Conservation (phyloP, 2,797 vertebrate species). For the Hypotaenidia okinawae region DNA sequence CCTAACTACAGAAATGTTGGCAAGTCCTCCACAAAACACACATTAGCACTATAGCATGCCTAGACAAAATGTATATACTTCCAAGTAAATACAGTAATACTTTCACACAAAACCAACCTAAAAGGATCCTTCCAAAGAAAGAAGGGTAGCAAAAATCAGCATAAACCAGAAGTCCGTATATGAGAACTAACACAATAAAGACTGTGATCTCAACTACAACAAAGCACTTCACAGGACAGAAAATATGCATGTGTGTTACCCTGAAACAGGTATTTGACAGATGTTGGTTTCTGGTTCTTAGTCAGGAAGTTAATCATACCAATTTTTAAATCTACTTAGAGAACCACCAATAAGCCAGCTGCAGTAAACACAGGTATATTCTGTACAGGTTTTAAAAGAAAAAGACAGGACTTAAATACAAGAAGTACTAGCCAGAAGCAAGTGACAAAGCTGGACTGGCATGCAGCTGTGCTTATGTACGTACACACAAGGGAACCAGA, state of each 20-base stretch:
- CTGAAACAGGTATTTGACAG: slow-evolving; percentile 3
- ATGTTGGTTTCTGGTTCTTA: slow-evolving; percentile 44
- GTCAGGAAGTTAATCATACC: slow-evolving; percentile 53
- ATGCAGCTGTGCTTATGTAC: background rate
- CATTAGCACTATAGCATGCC: background rate
- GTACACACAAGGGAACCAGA: background rate
- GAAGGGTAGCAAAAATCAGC: background rate
- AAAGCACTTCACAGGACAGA: slow-evolving; percentile 23
- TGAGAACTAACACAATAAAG: slow-evolving; percentile 41
- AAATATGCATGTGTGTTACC: slow-evolving; percentile 38
- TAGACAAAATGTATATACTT: background rate
- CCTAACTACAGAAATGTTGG: background rate
- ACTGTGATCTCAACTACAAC: slow-evolving; percentile 23
- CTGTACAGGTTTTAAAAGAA: background rate
- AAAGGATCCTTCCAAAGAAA: slow-evolving; percentile 20
- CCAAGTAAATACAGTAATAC: background rate
- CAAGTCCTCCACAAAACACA: background rate
- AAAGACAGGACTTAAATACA: background rate
- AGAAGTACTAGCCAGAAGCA: background rate
- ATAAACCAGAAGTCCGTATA: slow-evolving; percentile 21
- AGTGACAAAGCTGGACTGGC: background rate
- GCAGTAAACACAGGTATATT: background rate
- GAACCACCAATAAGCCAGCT: background rate
- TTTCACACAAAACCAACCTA: background rate
- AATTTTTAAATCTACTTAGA: slow-evolving; percentile 12